Evolutionary conservation across 35 echinoderm and acorn worm genomes (phyloP), one percentile per base, ranked within the genome.

Genomic region (Lytechinus variegatus): DNA sequence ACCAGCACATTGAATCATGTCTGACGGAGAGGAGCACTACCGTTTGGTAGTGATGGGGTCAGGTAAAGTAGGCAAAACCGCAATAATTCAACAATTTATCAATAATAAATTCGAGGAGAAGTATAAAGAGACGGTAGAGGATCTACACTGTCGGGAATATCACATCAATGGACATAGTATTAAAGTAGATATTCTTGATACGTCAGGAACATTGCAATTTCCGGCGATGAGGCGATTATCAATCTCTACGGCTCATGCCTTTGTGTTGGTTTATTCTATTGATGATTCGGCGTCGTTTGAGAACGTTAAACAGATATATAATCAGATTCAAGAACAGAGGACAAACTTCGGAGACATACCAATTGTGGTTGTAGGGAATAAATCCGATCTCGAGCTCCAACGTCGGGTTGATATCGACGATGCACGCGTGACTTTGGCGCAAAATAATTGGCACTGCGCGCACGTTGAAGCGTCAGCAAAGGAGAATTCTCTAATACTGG

Each of bases 101-200:
- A 87, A 96, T 14, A 97, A 96, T 24, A 86, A 94, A 71, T 99
- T 98, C 53, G 94, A 96, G 13, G 96, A 98, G 86, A 99, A 98
- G 66, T 99, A 99, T 51, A 99, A 97, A 95, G 97, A 97, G 27
- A 99, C 98, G 7, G 97, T 99, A 0, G 98, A 99, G 55, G 98
- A 99, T 54, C 71, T 99, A 61, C 98, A 99, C 54, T 99, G 98
- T 71, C 61, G 98, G 60, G 98, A 99, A 60, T 99, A 99, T 54
- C 95, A 98, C 27, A 96, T 99, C 8, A 99, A 99, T 27, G 98
- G 98, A 56, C 96, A 97, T 51, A 96, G 96, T 86, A 98, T 99
- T 27, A 99, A 98, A 58, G 98, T 99, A 28, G 98, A 99, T 93
- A 99, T 99, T 52, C 93, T 99, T 9, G 98, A 99, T 58, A 99